Evolutionary conservation across 1,140 invertebrate species (phyloP), one percentile per base, ranked within the genome.

Genomic region (Drosophila lowei): DNA sequence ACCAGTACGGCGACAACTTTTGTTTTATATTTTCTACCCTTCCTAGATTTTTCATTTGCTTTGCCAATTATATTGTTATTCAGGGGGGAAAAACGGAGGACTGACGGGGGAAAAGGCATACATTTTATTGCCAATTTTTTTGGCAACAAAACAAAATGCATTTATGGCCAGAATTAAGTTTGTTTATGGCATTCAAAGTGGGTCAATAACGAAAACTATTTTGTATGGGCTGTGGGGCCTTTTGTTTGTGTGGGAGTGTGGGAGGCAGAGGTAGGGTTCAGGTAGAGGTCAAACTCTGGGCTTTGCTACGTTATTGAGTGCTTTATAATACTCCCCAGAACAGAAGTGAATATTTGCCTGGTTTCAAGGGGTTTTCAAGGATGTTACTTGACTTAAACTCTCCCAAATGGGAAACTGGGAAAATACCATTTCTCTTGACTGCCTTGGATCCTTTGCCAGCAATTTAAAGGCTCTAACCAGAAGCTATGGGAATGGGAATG

Each of bases 121-220:
- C 49, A 66, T 54, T 66, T 66, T 28, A 47, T 47, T 67, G 63
- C 49, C 48, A 66, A 53, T 52, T 63, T 64, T 34, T 63, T 53
- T 34, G 11, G 15, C 61, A 62, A 49, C 44, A 64, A 44, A 56
- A 42, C 41, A 49, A 18, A 38, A 28, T 28, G 44, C 25, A 46
- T 25, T 58, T 49, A 49, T 49, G 28, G 44, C 8, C 15, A 11
- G 25, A 56, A 44, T 44, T 44, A 56, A 56, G 15, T 56, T 38
- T 8, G 34, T 56, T 44, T 56, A 56, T 44, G 54, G 6, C 34
- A 13, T 13, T 13, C 34, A 38, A 38, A 38, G 34, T 38, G 34
- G 34, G 34, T 38, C 34, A 38, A 38, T 38, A 38, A 1, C 11
- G 34, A 13, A 38, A 34, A 34, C 30, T 11, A 11, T 34, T 34